Evolutionary conservation across 23 tunicate species (phyloP).

Genomic region (Trididemnum miniatum): DNA sequence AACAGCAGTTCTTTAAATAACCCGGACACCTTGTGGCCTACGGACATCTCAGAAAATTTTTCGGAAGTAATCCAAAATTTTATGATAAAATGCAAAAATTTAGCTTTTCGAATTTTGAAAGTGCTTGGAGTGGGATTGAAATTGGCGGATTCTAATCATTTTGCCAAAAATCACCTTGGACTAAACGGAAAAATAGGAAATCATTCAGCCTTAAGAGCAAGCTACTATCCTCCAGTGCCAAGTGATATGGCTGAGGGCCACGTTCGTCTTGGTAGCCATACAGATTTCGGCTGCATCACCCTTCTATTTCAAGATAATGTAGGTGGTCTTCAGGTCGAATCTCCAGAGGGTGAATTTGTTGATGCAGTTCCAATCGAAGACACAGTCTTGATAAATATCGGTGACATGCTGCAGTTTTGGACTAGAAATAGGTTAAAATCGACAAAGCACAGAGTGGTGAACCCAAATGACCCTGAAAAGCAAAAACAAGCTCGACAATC

Average conservation of each 20-base stretch:
- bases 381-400: conserved; percentile 69
- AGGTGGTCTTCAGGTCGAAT: conserved; percentile 68
- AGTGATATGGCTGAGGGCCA: conserved; percentile 13
- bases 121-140: conserved; percentile 59
- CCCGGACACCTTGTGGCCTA: conserved; percentile 38
- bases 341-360: conserved; percentile 30
- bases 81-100: conserved; percentile 27
- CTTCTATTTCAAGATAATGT: conserved; percentile 70
- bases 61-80: conserved; percentile 4
- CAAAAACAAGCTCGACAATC: conserved; percentile 25
- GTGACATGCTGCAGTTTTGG: conserved; percentile 68
- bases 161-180: conserved; percentile 34
- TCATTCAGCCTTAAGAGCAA: conserved; percentile 41
- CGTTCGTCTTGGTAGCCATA: conserved; percentile 67
- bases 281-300: conserved; percentile 81
- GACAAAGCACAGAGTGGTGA: conserved; percentile 50
- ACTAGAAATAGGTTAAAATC: conserved; percentile 53
- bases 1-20: not conserved
- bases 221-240: conserved; percentile 64
- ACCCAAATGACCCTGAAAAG: conserved; percentile 25
- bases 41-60: conserved; percentile 33
- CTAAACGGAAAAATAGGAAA: conserved; percentile 43
- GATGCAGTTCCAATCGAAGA: conserved; percentile 61
- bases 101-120: conserved; percentile 36
- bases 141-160: conserved; percentile 43